These are phyloP conservation scores for Protophormia terraenovae DNA, from an alignment of 2,888 invertebrate genomes.

Conservation along the genomic window DNA sequence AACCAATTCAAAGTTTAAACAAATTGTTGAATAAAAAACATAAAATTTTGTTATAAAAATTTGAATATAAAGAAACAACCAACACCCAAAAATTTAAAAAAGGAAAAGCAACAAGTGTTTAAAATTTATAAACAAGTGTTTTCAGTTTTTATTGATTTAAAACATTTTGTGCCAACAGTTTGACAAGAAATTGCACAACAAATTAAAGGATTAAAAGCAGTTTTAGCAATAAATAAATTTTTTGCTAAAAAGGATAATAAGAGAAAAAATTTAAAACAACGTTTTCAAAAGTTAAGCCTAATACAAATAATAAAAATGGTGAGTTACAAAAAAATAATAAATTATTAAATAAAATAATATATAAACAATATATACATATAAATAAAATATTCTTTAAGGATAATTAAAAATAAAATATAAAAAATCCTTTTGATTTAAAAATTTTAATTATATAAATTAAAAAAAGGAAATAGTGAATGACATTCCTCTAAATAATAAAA, in stretches of 20 bases:
- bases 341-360: too few species aligned
- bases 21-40: conserved; percentile 23
- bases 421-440: too few species aligned
- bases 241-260: conserved; percentile 24
- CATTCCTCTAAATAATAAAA: too few species aligned
- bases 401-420: too few species aligned
- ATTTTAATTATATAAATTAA: too few species aligned
- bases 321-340: conserved; percentile 22
- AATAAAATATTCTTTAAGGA: too few species aligned
- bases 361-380: too few species aligned
- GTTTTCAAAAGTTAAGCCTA: not conserved
- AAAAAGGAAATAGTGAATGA: too few species aligned
- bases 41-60: conserved; percentile 4
- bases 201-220: conserved; percentile 17
- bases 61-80: conserved; percentile 6
- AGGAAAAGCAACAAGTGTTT: conserved; percentile 9
- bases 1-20: conserved; percentile 2
- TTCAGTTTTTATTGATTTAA: conserved; percentile 27
- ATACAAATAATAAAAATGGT: conserved; percentile 35
- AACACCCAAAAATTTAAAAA: not conserved
- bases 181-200: not conserved
- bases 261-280: not conserved
- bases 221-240: conserved; percentile 17
- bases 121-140: conserved; percentile 27
- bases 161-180: conserved; percentile 19